These are phyloP conservation scores for Parnassius orleans DNA, from an alignment of 2,888 invertebrate species.

Conservation along the genomic window DNA sequence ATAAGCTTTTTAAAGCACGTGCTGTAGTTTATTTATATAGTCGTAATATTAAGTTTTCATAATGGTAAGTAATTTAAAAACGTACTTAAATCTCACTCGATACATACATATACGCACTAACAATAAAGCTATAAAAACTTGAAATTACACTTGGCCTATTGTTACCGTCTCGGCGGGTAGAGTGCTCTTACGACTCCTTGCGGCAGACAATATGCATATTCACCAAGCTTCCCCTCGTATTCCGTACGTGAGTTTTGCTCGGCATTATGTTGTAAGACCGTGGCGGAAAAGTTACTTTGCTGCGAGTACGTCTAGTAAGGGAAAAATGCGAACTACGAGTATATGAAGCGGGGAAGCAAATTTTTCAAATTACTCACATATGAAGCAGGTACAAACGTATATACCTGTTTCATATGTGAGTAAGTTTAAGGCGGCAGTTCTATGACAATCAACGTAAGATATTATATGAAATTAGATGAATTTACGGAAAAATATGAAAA, in stretches of 20 bases:
- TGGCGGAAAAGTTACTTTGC: slow-evolving; percentile 14
- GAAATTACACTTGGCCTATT: slow-evolving; percentile 61
- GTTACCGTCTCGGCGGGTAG: slow-evolving; percentile 46
- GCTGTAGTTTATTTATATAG: background rate
- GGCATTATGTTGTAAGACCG: slow-evolving; percentile 24
- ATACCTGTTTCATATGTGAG: slow-evolving; percentile 1
- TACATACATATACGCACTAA: slow-evolving; percentile 32
- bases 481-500: background rate
- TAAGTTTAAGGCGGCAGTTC: background rate
- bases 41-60: background rate
- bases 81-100: slow-evolving; percentile 22
- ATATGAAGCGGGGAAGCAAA: background rate
- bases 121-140: slow-evolving; percentile 52
- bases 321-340: slow-evolving; percentile 8
- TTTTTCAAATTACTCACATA: slow-evolving; percentile 2
- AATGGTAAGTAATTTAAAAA: slow-evolving; percentile 17
- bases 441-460: background rate
- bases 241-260: slow-evolving; percentile 27
- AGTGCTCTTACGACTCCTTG: slow-evolving; percentile 52
- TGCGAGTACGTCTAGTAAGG: slow-evolving; percentile 21
- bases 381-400: background rate
- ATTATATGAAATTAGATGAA: background rate
- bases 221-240: slow-evolving; percentile 37
- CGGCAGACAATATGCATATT: slow-evolving; percentile 69
- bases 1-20: slow-evolving; percentile 8